These are phyloP conservation scores for Cephus runcator DNA, from an alignment of 2,888 invertebrate species.

Conservation along the genomic window DNA sequence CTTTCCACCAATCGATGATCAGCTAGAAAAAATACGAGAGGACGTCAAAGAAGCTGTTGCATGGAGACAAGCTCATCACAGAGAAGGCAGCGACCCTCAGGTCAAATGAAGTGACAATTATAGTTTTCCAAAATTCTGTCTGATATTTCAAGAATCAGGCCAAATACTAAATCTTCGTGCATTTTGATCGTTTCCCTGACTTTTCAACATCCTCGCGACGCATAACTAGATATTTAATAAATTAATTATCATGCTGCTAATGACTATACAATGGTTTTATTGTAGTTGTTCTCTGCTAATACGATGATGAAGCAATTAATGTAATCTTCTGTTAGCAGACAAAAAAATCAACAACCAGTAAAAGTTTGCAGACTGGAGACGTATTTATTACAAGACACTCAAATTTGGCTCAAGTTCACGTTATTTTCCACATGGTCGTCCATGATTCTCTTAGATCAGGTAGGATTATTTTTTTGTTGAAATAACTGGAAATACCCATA, in stretches of 20 bases:
- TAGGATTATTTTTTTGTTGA: slow-evolving; percentile 34
- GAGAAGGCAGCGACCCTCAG: slow-evolving; percentile 57
- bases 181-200: too few relatives aligned
- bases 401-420: slow-evolving; percentile 93
- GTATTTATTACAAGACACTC: slow-evolving; percentile 90
- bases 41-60: slow-evolving; percentile 71
- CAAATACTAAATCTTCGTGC: not conserved
- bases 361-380: slow-evolving; percentile 82
- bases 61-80: slow-evolving; percentile 60
- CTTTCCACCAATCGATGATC: slow-evolving; percentile 87
- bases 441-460: slow-evolving; percentile 78
- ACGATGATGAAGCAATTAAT: not conserved
- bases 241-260: not conserved
- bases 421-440: slow-evolving; percentile 94
- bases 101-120: slow-evolving; percentile 30
- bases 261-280: not conserved
- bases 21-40: slow-evolving; percentile 78
- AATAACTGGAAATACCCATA: not conserved
- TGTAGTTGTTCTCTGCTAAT: not conserved
- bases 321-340: slow-evolving; percentile 38
- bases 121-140: not conserved
- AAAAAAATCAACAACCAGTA: slow-evolving; percentile 66
- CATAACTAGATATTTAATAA: not conserved
- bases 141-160: not conserved
- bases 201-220: not conserved